Base-by-base conservation (phyloP, 92 coral and sea anemone genomes). In the Chrysogorgia sp. region DNA sequence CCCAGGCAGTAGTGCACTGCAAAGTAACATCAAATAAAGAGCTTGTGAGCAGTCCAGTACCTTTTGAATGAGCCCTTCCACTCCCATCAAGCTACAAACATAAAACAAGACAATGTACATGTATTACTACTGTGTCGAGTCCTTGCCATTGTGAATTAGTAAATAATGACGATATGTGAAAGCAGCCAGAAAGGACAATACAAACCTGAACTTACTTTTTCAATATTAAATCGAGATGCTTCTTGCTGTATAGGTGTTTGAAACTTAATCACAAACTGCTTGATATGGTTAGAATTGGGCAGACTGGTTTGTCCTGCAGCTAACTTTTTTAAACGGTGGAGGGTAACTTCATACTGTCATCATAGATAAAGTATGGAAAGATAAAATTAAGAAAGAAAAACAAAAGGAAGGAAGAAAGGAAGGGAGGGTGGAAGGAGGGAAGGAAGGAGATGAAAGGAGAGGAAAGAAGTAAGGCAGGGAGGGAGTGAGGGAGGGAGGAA, bases 251-350 rank as follows among this genome's bases (percentile, higher is more conserved):
- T 92, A 62, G 96, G 92, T 1, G 88, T 58, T 10, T 88, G 80
- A 56, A 91, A 87, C 34, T 84, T 85, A 58, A 74, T 75, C 12
- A 90, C 74, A 81, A 87, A 94, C 74, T 57, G 72, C 41, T 85
- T 81, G 49, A 94, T 70, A 25, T 91, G 84, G 1, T 90, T 92
- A 45, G 82, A 77, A 10, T 79, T 87, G 34, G 70, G 41, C 25
- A 66, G 40, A 45, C 85, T 83, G 34, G 81, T 79, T 10, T 85
- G 86, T 30, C 87, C 89, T 28, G 52, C 71, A 24, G 98, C 86
- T 49, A 94, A 77, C 79, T 85, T 94, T 87, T 91, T 94, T 19
- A 94, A 84, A 29, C 97, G 97, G 72, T 87, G 90, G 21, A 91
- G 68, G 67, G 89, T 76, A 30, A 88, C 88, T 60, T 87, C 96